Evolutionary conservation across 2,113 vertebrate genomes (phyloP).

Genomic region (Athene noctua): DNA sequence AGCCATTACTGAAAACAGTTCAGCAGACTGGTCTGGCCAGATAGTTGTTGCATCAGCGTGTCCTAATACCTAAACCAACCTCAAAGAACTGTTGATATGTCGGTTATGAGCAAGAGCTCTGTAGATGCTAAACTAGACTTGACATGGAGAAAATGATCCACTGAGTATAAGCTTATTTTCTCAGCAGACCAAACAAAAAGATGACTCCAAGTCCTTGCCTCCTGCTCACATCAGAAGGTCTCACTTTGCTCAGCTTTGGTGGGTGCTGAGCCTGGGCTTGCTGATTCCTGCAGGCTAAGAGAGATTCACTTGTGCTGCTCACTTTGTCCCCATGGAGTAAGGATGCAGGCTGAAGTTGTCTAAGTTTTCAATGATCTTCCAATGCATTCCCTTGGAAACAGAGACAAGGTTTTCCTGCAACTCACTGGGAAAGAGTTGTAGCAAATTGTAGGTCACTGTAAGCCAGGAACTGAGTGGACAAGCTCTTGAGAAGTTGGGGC

Average conservation of each 20-base stretch:
- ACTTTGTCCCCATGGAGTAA: background rate
- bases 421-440: background rate
- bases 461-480: background rate
- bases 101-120: background rate
- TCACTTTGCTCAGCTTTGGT: too few relatives aligned
- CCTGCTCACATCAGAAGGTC: background rate
- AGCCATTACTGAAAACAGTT: background rate
- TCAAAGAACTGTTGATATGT: fast-evolving
- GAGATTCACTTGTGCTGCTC: background rate
- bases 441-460: background rate
- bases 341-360: background rate
- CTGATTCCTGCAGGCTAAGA: background rate
- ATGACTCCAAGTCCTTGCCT: background rate
- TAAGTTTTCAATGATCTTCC: background rate
- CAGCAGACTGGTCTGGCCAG: background rate
- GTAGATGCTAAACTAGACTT: background rate
- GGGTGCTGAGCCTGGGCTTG: background rate
- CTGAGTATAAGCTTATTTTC: background rate
- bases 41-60: background rate
- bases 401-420: background rate
- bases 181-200: background rate
- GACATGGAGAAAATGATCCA: background rate
- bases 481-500: background rate
- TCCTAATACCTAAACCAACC: background rate
- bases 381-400: background rate